Evolutionary conservation across 2,888 invertebrate species (phyloP).

Genomic region (Laothoe populi): DNA sequence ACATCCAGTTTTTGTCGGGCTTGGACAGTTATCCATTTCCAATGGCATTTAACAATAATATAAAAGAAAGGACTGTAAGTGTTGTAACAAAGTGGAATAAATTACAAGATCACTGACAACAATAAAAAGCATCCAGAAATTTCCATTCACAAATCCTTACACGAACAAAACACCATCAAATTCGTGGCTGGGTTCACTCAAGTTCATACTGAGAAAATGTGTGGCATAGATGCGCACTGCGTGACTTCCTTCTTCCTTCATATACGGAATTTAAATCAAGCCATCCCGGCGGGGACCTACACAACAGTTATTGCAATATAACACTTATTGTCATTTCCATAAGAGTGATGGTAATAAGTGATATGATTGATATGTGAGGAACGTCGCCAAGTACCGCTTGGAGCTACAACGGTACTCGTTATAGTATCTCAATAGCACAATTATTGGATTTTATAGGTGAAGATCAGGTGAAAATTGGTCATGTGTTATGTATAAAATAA

Average conservation of each 20-base stretch:
- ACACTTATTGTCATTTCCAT: slow-evolving; percentile 52
- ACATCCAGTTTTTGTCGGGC: too few relatives aligned
- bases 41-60: neutral
- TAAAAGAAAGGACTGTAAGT: neutral
- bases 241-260: slow-evolving; percentile 84
- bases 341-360: slow-evolving; percentile 63
- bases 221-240: slow-evolving; percentile 77
- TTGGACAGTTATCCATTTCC: too few relatives aligned
- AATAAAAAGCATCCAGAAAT: slow-evolving; percentile 14
- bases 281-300: slow-evolving; percentile 58
- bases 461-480: slow-evolving; percentile 23
- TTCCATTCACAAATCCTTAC: slow-evolving; percentile 13
- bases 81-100: neutral
- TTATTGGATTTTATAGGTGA: slow-evolving; percentile 47
- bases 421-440: slow-evolving; percentile 77
- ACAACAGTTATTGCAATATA: slow-evolving; percentile 35
- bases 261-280: slow-evolving; percentile 83
- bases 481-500: neutral
- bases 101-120: neutral
- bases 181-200: slow-evolving; percentile 66
- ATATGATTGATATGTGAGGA: slow-evolving; percentile 80
- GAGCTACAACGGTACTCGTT: slow-evolving; percentile 78
- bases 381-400: slow-evolving; percentile 75
- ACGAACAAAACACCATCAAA: slow-evolving; percentile 52
- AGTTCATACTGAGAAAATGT: slow-evolving; percentile 82